Base-by-base conservation (phyloP, 2,888 invertebrate species). In the Microdon myrmicae region DNA sequence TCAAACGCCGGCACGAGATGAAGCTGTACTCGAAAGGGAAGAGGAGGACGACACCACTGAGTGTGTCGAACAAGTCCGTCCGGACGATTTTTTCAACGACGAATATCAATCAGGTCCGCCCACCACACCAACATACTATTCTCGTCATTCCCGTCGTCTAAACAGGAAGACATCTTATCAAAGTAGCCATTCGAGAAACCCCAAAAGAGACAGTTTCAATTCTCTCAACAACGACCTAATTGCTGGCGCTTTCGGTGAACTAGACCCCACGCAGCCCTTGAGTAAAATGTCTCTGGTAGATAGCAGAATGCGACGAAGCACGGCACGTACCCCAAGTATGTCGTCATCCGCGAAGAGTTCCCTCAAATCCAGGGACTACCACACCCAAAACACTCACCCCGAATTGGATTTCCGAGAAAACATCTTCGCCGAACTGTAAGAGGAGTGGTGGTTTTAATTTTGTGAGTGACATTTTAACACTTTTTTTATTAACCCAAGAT, bases 401-500 rank as follows among this genome's bases (percentile, higher is more conserved):
- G 79, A 78, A 12, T 58, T 79, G 43, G 79, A 78, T 35, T 79
- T 79, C 22, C 72, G 79, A 73, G 79, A 79, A 71, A 79, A 79
- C 23, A 76, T 79, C n/a, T 75, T 77, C 31, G 79, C 79, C 6
- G 76, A 79, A 64, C 71, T 79, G 61, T 79, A 77, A 77, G 66
- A 54, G 16, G 45, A 17, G 45, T 58, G 55, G 60, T 67, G 60
- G 60, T 60, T 55, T 67, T 51, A 64, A 19, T 53, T 64, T 64
- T 8, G n/a, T 16, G 28, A 51, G 26, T 19, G 51, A 51, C 28
- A 22, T 29, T 48, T 49, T 34, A 44, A 45, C n/a, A 22, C 5
- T 13, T 13, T 25, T 6, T 31, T 51, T 31, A 17, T 19, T 53
- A n/a, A n/a, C n/a, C 53, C 32, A 38, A 7, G 41, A 28, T 51